Base-by-base conservation (phyloP, 2,888 invertebrate species). In the Phyllotreta cruciferae region DNA sequence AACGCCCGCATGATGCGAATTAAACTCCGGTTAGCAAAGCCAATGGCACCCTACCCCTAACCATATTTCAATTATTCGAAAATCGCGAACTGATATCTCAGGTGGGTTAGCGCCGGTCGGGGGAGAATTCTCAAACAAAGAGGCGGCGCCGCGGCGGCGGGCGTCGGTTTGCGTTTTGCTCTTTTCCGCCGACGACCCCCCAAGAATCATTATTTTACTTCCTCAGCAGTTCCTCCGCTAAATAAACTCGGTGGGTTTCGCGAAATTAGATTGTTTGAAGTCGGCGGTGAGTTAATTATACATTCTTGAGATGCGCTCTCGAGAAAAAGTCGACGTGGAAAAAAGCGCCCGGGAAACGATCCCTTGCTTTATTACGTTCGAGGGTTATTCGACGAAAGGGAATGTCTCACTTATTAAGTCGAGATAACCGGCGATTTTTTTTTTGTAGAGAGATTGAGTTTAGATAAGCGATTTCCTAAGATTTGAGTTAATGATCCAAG, bases 251-350 rank as follows among this genome's bases (percentile, higher is more conserved):
- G 52, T 64, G 13, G 56, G 56, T 60, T 45, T 58, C 60, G 47
- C 52, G 56, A 53, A 64, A 64, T 64, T 64, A 56, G 60, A 64
- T 64, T 64, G 64, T 64, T 64, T 64, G 64, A 64, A 56, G 64
- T 64, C 47, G 53, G 57, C 57, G 62, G 62, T 53, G 41, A 61
- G 60, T 56, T 64, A 64, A 64, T 61, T 64, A 60, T 60, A 60
- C 60, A 64, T 64, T 61, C 64, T 56, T 61, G 56, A 60, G 60
- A 64, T 50, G 64, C 54, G 54, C 44, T 24, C 24, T 56, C 37
- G 38, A 56, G 56, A 62, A 60, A 60, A 53, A 50, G 24, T 38
- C 24, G 37, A 53, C 44, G 60, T 44, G 44, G 38, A 58, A 58
- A 58, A 41, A 41, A 24, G 24, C 24, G 24, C 24, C 24, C 13